Base-by-base conservation (phyloP, 1,140 invertebrate species). In the Drosophila subpulchrella region DNA sequence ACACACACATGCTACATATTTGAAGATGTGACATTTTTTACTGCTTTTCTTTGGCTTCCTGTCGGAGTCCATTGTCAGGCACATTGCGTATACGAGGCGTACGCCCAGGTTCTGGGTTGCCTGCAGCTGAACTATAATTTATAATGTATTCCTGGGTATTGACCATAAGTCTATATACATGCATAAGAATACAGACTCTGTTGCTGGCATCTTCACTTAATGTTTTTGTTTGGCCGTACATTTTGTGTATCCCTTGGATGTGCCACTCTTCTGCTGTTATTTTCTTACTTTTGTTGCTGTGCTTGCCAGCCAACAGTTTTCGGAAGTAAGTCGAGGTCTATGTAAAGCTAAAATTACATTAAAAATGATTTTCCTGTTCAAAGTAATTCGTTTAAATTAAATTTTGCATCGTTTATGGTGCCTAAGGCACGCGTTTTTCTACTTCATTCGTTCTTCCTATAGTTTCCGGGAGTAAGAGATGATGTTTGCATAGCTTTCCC, bases 71-170 rank as follows among this genome's bases (percentile, higher is more conserved):
- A 86, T 86, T 88, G 84, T 83, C 84, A 67, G 71, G 12, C 61
- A 67, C 82, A 88, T 82, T 88, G 67, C 83, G 82, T 82, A 88
- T 82, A 86, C 82, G 79, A 62, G 32, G 46, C 54, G 78, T 86
- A 67, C 53, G 75, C 70, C 50, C 50, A 20, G 39, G n/a, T 24
- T 39, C 30, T 48, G 51, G 47, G 46, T 53, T 50, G 63, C 76
- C 68, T 60, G 63, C 61, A 55, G 71, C 65, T 75, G 51, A 78
- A 78, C 84, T 79, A 83, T 86, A 83, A 83, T 88, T 86, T 88
- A 86, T 86, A 86, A 86, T 83, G 75, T 83, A 62, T 88, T 83
- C 81, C 50, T 56, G 42, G 62, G 44, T 68, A 76, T 76, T 57
- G 71, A 51, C 46, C 51, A 56, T 32, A 62, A 54, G 47, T 71